Conservation (phyloP, 2,797 vertebrate species). For the Synaphobranchus kaupii region DNA sequence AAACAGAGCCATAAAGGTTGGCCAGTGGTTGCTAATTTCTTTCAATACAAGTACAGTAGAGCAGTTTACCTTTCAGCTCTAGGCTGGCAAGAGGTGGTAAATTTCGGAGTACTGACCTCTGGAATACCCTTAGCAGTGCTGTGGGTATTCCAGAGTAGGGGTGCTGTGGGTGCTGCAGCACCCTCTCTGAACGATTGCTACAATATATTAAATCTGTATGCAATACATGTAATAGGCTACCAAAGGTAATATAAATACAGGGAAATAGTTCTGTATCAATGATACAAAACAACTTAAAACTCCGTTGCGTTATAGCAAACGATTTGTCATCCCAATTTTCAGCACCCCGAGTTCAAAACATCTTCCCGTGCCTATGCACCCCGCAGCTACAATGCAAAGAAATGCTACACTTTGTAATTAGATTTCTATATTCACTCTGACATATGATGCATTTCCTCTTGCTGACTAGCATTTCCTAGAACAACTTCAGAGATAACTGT, state of each 20-base stretch:
- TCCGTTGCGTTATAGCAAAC: too few species aligned
- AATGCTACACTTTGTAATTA: neutral
- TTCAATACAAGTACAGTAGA: neutral
- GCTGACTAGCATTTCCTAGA: neutral
- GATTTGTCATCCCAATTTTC: too few species aligned
- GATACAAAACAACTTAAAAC: too few species aligned
- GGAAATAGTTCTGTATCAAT: too few species aligned
- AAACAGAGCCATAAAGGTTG: neutral
- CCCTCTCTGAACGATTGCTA: too few species aligned
- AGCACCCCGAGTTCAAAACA: too few species aligned
- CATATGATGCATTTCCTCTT: neutral
- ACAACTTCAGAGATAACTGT: neutral
- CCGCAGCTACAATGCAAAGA: neutral
- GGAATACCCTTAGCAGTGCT: neutral
- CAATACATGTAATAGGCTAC: too few species aligned
- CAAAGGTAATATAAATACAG: too few species aligned
- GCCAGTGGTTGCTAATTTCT: neutral
- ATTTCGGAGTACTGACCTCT: neutral
- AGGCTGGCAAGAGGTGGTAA: neutral
- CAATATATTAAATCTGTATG: too few species aligned
- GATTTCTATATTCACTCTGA: neutral
- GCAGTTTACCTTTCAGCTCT: neutral
- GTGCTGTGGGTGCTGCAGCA: too few species aligned
- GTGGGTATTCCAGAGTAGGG: too few species aligned
- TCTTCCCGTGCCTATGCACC: too few species aligned